Evolutionary conservation across 2,888 invertebrate genomes (phyloP).

Genomic region (Eudemis profundana): DNA sequence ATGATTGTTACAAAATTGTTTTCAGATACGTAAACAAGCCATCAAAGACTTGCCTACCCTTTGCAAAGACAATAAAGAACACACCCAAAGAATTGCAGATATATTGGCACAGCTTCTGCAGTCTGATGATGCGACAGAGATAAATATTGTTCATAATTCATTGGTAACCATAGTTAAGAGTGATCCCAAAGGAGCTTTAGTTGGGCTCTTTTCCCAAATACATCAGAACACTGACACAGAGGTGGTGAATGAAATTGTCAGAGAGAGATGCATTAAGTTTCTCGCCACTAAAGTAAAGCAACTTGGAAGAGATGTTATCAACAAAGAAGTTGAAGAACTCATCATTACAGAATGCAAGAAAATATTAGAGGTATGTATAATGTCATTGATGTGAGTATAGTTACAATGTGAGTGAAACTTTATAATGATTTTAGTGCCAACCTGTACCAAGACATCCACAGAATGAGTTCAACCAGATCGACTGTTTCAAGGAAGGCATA

Average conservation of each 20-base stretch:
- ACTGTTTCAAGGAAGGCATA: too few relatives aligned
- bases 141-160: slow-evolving; percentile 93
- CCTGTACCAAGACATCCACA: too few relatives aligned
- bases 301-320: slow-evolving; percentile 91
- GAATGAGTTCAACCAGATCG: too few relatives aligned
- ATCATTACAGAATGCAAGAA: slow-evolving; percentile 94
- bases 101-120: slow-evolving; percentile 96
- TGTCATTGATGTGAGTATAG: too few relatives aligned
- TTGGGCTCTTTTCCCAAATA: slow-evolving; percentile 85
- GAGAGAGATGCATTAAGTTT: slow-evolving; percentile 95
- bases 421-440: too few relatives aligned
- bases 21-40: slow-evolving; percentile 96
- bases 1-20: slow-evolving; percentile 37
- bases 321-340: slow-evolving; percentile 93
- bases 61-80: slow-evolving; percentile 93
- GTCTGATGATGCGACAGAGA: slow-evolving; percentile 93
- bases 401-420: too few relatives aligned
- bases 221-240: slow-evolving; percentile 79
- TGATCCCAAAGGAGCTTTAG: slow-evolving; percentile 88
- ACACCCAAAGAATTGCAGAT: slow-evolving; percentile 94
- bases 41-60: slow-evolving; percentile 95
- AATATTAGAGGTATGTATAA: slow-evolving; percentile 89
- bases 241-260: slow-evolving; percentile 88
- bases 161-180: slow-evolving; percentile 91
- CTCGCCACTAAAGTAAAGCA: slow-evolving; percentile 92